Percentiles rank a stretch among this genome's conserved stretches.
phyloP scores from a whole-genome alignment of 2,888 invertebrate genomes.

The Drosophila longiperda region DNA sequence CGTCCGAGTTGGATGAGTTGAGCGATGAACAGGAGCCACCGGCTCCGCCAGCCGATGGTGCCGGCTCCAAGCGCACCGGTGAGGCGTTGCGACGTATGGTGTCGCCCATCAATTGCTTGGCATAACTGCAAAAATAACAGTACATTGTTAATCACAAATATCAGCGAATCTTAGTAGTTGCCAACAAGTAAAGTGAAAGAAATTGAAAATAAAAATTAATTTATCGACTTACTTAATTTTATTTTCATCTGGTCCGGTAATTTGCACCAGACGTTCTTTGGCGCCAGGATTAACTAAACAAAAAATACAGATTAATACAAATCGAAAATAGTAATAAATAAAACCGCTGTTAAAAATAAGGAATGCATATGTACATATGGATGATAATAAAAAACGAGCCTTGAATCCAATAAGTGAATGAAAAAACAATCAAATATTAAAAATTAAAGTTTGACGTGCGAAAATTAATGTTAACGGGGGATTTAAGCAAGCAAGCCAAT shows the following conservation, averaged over 20 bases:
- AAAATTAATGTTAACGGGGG: constrained; percentile 1
- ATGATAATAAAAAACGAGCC: constrained; percentile 11
- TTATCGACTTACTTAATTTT: constrained; percentile 91
- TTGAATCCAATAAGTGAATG: constrained; percentile 32
- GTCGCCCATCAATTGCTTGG: constrained; percentile 96
- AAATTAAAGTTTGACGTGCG: constrained; percentile 29
- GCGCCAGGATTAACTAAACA: constrained; percentile 94
- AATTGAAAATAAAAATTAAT: background rate
- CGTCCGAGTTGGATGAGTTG: constrained; percentile 90
- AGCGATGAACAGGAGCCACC: constrained; percentile 91
- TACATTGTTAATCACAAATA: background rate
- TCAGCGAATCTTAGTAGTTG: background rate
- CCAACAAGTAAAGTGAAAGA: constrained; percentile 1
- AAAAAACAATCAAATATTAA: constrained; percentile 9
- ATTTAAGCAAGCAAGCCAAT: background rate
- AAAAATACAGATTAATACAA: constrained; percentile 10
- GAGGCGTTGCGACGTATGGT: constrained; percentile 98
- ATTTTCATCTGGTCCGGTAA: constrained; percentile 96
- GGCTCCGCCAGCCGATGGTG: constrained; percentile 85
- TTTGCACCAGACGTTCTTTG: constrained; percentile 97
- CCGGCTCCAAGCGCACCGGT: constrained; percentile 90
- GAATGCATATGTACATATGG: constrained; percentile 10
- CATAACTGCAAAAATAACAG: constrained; percentile 88
- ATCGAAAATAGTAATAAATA: background rate
- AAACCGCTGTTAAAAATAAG: background rate